A percentile compares a stretch with the other conserved stretches of the same genome.
These are phyloP conservation scores for Pecten maximus DNA, from an alignment of 2,888 invertebrate genomes.

Conservation along the genomic window DNA sequence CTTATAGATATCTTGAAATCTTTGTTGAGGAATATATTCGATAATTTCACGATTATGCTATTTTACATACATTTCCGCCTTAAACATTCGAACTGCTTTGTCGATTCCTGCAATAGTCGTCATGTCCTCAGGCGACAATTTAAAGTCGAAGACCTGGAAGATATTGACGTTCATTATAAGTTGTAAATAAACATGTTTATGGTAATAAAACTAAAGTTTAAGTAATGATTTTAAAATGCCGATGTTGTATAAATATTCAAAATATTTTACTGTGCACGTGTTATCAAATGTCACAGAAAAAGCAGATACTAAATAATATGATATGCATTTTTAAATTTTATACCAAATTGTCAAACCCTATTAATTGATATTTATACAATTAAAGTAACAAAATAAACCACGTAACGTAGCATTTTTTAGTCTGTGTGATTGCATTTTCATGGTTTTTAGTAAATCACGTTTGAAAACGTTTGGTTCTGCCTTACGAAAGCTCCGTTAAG, in stretches of 20 bases:
- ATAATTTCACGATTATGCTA: background rate
- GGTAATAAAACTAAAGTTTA: background rate
- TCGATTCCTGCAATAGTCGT: background rate
- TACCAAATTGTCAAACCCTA: too few relatives aligned
- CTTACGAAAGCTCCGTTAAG: background rate
- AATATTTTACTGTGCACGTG: background rate
- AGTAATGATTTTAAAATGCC: background rate
- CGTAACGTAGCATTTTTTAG: too few relatives aligned
- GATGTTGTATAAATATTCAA: background rate
- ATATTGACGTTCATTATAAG: background rate
- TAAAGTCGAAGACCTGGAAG: background rate
- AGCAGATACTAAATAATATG: too few relatives aligned
- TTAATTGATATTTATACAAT: too few relatives aligned
- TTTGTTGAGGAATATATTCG: background rate
- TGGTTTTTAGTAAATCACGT: background rate
- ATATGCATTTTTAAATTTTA: too few relatives aligned
- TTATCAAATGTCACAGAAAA: too few relatives aligned
- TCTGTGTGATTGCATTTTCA: too few relatives aligned
- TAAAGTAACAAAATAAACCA: too few relatives aligned
- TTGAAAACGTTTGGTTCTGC: background rate
- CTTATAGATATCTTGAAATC: background rate
- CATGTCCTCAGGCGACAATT: background rate
- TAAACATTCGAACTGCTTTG: background rate
- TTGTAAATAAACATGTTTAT: too few relatives aligned
- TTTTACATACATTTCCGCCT: background rate